Percentiles rank a stretch among this genome's conserved stretches.
phyloP scores from a whole-genome alignment of 1,140 invertebrate genomes.

The Odontomachus brunneus region DNA sequence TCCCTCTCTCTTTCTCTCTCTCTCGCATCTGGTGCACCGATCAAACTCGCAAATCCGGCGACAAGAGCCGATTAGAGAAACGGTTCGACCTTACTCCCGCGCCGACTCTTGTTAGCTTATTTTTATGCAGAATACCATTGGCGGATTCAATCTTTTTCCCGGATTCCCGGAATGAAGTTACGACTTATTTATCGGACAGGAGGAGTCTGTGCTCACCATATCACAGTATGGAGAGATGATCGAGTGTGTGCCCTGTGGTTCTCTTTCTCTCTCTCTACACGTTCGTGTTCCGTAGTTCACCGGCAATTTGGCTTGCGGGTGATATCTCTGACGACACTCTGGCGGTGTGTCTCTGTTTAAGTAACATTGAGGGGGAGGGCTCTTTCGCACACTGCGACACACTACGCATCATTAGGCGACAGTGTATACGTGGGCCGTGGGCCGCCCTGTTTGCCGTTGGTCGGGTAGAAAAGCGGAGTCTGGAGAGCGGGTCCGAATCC shows the following conservation, averaged over 20 bases:
- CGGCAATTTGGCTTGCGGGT: slow-evolving; percentile 44
- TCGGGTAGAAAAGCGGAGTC: slow-evolving; percentile 31
- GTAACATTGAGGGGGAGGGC: slow-evolving; percentile 30
- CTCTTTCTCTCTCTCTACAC: slow-evolving; percentile 25
- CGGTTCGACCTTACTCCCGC: slow-evolving; percentile 11
- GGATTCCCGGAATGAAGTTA: slow-evolving; percentile 41
- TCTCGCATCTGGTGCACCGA: slow-evolving; percentile 39
- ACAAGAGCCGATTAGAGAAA: slow-evolving; percentile 26
- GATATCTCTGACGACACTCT: slow-evolving; percentile 32
- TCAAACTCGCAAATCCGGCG: slow-evolving; percentile 53
- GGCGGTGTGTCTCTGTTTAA: slow-evolving; percentile 30
- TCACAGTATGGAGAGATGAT: slow-evolving; percentile 55
- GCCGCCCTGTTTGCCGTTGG: slow-evolving; percentile 38
- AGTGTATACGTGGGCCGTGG: slow-evolving; percentile 28
- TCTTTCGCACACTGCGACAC: not conserved
- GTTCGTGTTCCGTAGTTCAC: slow-evolving; percentile 56
- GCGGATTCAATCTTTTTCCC: slow-evolving; percentile 22
- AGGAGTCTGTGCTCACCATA: slow-evolving; percentile 44
- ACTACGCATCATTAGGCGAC: slow-evolving; percentile 13
- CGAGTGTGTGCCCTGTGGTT: slow-evolving; percentile 26
- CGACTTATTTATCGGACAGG: slow-evolving; percentile 57
- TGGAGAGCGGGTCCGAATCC: slow-evolving; percentile 25
- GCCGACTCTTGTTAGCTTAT: not conserved
- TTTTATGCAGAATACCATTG: not conserved
- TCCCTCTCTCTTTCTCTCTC: slow-evolving; percentile 22